These are phyloP conservation scores for Esperia sulphurella DNA, from an alignment of 2,888 invertebrate species.

Conservation along the genomic window DNA sequence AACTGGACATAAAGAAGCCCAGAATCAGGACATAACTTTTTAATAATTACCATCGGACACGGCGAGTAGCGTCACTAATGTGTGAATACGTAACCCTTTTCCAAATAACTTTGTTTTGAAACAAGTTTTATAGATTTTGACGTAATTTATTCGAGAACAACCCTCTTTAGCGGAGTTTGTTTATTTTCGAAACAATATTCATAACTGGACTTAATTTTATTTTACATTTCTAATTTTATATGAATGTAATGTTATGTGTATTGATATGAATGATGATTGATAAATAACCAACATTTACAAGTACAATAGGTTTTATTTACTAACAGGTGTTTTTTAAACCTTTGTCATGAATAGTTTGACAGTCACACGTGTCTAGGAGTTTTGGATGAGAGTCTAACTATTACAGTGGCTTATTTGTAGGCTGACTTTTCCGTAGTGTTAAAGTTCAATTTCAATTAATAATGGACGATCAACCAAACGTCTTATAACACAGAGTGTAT, in stretches of 20 bases:
- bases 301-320: no score
- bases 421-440: no score
- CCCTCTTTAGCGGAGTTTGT: conserved; percentile 45
- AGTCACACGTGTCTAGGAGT: no score
- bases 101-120: conserved; percentile 72
- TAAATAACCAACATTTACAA: not conserved
- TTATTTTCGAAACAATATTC: conserved; percentile 21
- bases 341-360: no score
- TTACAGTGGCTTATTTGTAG: no score
- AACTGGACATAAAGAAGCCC: conserved; percentile 28
- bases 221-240: not conserved
- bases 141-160: conserved; percentile 62
- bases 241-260: not conserved
- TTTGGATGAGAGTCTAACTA: no score
- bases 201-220: not conserved
- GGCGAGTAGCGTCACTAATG: conserved; percentile 73
- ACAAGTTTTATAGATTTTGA: conserved; percentile 67
- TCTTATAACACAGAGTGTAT: no score
- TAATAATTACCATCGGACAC: conserved; percentile 67
- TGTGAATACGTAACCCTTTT: conserved; percentile 63
- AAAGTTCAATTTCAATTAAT: no score
- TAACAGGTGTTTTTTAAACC: no score
- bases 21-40: conserved; percentile 49
- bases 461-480: no score
- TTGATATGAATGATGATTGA: no score